Evolutionary conservation across 2,888 invertebrate species (phyloP).

Genomic region (Lepetodrilus schrolli): DNA sequence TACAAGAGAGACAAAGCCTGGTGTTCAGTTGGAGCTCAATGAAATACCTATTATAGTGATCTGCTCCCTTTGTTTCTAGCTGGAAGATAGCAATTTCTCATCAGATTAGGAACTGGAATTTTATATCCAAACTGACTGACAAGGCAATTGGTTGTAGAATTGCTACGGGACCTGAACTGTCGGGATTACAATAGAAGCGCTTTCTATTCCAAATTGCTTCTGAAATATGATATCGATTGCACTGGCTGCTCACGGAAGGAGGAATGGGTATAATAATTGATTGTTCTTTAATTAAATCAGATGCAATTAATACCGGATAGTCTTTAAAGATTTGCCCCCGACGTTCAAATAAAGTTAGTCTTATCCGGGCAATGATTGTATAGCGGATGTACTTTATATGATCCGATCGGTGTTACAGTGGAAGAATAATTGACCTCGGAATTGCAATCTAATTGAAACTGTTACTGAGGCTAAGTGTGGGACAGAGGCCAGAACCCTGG

Average conservation of each 20-base stretch:
- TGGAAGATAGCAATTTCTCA: too few relatives aligned
- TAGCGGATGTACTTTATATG: slow-evolving; percentile 23
- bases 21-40: too few relatives aligned
- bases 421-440: slow-evolving; percentile 10
- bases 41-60: too few relatives aligned
- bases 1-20: too few relatives aligned
- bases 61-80: too few relatives aligned
- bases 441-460: slow-evolving; percentile 19
- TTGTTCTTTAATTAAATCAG: slow-evolving; percentile 19
- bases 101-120: slow-evolving; percentile 2
- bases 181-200: neutral
- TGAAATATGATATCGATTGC: slow-evolving; percentile 24
- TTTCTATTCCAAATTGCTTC: slow-evolving; percentile 8
- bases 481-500: slow-evolving; percentile 7
- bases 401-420: neutral
- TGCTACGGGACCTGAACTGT: neutral
- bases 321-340: slow-evolving; percentile 16
- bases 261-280: slow-evolving; percentile 7
- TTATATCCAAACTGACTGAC: slow-evolving; percentile 16
- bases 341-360: slow-evolving; percentile 16
- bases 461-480: slow-evolving; percentile 10
- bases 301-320: slow-evolving; percentile 17
- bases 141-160: slow-evolving; percentile 19
- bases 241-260: neutral
- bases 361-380: slow-evolving; percentile 17